Percentiles rank a stretch among this genome's conserved stretches.
phyloP scores from a whole-genome alignment of 2,113 vertebrate species.

The Istiophorus platypterus region DNA sequence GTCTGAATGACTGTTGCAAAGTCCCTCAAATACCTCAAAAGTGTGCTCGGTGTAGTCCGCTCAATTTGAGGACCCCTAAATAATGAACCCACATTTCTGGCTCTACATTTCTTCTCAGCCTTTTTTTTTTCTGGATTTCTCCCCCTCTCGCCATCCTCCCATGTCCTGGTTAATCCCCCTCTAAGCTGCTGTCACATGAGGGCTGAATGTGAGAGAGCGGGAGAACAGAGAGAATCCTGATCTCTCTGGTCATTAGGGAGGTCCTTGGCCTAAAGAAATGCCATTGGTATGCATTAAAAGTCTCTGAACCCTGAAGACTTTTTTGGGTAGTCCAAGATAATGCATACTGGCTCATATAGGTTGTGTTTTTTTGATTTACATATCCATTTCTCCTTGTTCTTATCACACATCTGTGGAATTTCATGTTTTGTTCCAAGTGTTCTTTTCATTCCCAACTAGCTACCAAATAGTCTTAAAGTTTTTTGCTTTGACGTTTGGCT shows the following conservation, averaged over 20 bases:
- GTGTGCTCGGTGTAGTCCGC: background rate
- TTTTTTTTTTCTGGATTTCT: background rate
- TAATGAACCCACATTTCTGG: background rate
- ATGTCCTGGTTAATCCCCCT: constrained; percentile 67
- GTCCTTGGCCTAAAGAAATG: constrained; percentile 24
- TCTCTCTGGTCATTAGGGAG: constrained; percentile 46
- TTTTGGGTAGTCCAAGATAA: constrained; percentile 1
- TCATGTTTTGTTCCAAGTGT: background rate
- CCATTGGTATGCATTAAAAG: constrained; percentile 31
- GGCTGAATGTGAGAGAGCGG: constrained; percentile 58
- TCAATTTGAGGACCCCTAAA: background rate
- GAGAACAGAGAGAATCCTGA: constrained; percentile 56
- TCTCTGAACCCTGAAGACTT: constrained; percentile 49
- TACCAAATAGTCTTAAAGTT: constrained; percentile 12
- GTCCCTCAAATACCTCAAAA: background rate
- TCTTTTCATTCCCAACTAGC: background rate
- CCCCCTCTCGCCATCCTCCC: constrained; percentile 27
- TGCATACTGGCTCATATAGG: background rate
- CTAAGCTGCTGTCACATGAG: constrained; percentile 81
- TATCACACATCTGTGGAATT: background rate
- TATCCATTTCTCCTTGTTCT: background rate
- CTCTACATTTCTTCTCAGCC: constrained; percentile 1
- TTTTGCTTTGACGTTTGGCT: constrained; percentile 29
- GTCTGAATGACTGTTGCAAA: background rate
- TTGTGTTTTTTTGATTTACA: background rate